These are phyloP conservation scores for Myotis brandtii DNA, from an alignment of 2,113 vertebrate species.

Conservation along the genomic window DNA sequence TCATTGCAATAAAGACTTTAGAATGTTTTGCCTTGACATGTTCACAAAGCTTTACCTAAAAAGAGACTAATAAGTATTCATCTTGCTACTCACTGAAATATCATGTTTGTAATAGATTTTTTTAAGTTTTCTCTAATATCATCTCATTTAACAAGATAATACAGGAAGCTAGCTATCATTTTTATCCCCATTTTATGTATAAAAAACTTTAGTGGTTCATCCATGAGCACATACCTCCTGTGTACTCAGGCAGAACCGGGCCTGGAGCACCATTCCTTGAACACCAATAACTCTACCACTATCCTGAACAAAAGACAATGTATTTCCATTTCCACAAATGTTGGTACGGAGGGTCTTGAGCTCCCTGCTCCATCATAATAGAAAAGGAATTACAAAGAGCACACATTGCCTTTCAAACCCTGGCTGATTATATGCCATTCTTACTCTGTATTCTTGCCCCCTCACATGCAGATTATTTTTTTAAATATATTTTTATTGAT, in stretches of 20 bases:
- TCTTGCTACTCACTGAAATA: neutral
- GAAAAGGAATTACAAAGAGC: neutral
- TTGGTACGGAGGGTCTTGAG: neutral
- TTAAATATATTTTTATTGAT: neutral
- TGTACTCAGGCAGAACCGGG: neutral
- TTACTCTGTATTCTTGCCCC: neutral
- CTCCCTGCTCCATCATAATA: neutral
- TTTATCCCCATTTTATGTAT: neutral
- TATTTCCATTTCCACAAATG: neutral
- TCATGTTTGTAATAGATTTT: neutral
- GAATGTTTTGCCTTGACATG: neutral
- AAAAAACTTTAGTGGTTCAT: neutral
- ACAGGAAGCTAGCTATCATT: neutral
- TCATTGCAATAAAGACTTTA: neutral
- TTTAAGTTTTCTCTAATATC: neutral
- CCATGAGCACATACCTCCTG: neutral
- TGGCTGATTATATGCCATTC: neutral
- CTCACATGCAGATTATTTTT: neutral
- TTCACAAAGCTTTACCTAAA: constrained; percentile 1
- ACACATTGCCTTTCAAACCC: neutral
- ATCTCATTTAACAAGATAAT: neutral
- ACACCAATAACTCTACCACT: neutral
- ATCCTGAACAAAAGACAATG: neutral
- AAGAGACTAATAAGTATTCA: neutral
- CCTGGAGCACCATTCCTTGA: neutral